A percentile compares a stretch with the other conserved stretches of the same genome.
Evolutionary conservation across 2,888 invertebrate genomes (phyloP).

Genomic region (Alsophila aescularia): DNA sequence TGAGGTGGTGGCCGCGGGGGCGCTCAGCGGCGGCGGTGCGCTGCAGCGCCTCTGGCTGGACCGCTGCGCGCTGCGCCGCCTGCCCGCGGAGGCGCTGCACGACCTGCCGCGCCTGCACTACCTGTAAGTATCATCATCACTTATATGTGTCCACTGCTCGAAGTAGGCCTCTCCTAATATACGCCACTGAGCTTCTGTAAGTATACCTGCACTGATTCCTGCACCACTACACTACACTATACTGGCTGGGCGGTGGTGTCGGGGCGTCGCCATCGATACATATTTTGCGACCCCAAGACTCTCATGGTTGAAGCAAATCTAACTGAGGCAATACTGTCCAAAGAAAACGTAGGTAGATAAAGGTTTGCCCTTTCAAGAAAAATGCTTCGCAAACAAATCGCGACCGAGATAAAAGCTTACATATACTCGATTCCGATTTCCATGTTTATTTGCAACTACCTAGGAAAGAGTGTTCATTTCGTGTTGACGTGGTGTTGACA

Average conservation of each 20-base stretch:
- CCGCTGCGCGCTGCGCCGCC: slow-evolving; percentile 83
- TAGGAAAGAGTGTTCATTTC: neutral
- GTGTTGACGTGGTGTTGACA: no score
- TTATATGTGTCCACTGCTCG: no score
- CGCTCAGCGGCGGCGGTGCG: slow-evolving; percentile 84
- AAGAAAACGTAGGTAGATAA: neutral
- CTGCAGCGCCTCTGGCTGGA: slow-evolving; percentile 87
- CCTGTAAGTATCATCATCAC: no score
- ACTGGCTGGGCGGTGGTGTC: neutral
- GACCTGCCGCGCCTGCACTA: slow-evolving; percentile 62
- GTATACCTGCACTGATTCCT: slow-evolving; percentile 49
- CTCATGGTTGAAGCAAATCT: neutral
- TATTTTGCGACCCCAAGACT: no score
- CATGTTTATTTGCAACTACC: neutral
- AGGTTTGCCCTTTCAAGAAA: neutral
- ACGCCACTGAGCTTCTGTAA: no score
- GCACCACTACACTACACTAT: neutral
- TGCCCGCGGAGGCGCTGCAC: slow-evolving; percentile 82
- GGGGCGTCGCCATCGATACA: no score
- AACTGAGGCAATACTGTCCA: neutral
- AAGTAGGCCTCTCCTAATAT: no score
- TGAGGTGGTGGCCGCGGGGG: slow-evolving; percentile 86
- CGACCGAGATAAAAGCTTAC: slow-evolving; percentile 5
- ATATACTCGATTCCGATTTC: neutral
- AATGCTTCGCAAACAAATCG: slow-evolving; percentile 1